phyloP scores from a whole-genome alignment of 2,113 vertebrate genomes.

The Hippolais icterina region DNA sequence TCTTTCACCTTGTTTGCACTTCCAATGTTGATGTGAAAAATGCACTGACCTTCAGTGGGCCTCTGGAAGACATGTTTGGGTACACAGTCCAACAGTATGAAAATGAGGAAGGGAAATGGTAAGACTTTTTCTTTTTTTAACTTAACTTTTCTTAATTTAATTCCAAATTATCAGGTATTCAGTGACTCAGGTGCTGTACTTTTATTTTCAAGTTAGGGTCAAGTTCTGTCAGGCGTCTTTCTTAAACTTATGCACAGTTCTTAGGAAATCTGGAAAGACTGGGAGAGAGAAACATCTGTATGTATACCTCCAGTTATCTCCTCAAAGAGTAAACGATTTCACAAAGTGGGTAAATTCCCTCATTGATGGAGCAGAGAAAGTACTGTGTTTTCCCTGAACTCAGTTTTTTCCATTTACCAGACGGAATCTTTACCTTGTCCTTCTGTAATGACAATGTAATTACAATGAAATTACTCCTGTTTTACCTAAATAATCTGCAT shows the following conservation, averaged over 20 bases:
- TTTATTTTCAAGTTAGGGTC: background rate
- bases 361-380: background rate
- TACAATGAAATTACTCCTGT: background rate
- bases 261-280: background rate
- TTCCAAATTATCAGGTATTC: background rate
- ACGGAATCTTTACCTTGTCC: background rate
- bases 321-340: background rate
- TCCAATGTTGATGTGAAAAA: constrained; percentile 97
- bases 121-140: constrained; percentile 43
- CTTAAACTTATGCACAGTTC: background rate
- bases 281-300: background rate
- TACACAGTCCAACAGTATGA: constrained; percentile 97
- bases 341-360: background rate
- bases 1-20: constrained; percentile 71
- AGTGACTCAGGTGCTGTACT: background rate
- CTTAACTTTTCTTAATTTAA: no score
- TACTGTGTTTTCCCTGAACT: background rate
- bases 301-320: background rate
- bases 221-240: background rate
- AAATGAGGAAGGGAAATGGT: constrained; percentile 98
- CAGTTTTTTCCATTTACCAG: background rate
- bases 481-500: background rate
- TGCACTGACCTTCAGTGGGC: constrained; percentile 86
- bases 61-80: constrained; percentile 94
- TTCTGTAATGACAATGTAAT: background rate